Base-by-base conservation (phyloP, 2,888 invertebrate species). In the Parnassius apollo region DNA sequence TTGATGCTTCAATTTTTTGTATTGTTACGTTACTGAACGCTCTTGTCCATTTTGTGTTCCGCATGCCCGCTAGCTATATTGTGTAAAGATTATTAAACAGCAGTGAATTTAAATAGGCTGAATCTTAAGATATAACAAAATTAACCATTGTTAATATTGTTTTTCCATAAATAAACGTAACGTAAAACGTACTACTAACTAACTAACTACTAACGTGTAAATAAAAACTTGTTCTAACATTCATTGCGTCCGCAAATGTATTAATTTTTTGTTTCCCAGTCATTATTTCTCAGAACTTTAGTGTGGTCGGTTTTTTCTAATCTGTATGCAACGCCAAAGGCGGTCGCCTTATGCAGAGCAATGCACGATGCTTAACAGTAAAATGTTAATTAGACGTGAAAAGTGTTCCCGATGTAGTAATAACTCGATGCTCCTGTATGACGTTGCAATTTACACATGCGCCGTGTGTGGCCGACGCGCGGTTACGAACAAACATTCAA, bases 371-470 rank as follows among this genome's bases (percentile, higher is more conserved):
- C 71, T 75, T 76, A 77, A 74, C 77, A 70, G 68, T 64, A 63
- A 66, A 71, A 73, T 69, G 75, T 73, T 80, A 81, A 81, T 75
- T 68, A 73, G 73, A 77, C 71, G 76, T 77, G 76, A 83, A 80
- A 80, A 82, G 76, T 73, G 76, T 73, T 69, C 65, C 61, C 59
- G 42, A 62, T 65, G 63, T 45, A 22, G 42, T 10, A 51, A 18
- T 52, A 62, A 67, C n/a, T 18, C 54, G 54, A 10, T 42, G 3
- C 54, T 42, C 12, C 44, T 4, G 42, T 50, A 48, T 52, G 57
- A 57, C 52, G 45, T 48, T 25, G 35, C 13, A 49, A 49, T n/a
- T 49, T 13, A 49, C 49, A 49, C 13, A 13, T 13, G 13, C 49
- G 49, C 13, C 49, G 49, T 13, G 13, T 22, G 54, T 48, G 25